These are phyloP conservation scores for Drosophila saltans DNA, from an alignment of 1,140 invertebrate species.

Conservation along the genomic window DNA sequence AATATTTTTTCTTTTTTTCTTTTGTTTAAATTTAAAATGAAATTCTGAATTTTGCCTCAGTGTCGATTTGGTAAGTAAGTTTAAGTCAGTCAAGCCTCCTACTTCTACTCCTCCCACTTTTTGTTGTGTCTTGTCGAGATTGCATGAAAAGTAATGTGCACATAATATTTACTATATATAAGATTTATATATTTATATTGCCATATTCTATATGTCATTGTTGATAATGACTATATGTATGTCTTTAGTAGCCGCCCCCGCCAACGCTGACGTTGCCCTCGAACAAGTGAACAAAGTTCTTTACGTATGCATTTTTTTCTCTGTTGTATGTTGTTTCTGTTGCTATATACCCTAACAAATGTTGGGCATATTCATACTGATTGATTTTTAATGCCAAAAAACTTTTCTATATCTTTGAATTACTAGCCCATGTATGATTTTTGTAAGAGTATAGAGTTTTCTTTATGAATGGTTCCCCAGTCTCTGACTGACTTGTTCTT, in stretches of 20 bases:
- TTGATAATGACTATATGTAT: constrained; percentile 33
- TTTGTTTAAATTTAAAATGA: no score
- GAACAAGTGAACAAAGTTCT: constrained; percentile 17
- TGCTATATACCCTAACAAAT: constrained; percentile 11
- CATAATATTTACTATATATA: constrained; percentile 3
- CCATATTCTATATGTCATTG: constrained; percentile 25
- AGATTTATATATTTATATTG: neutral
- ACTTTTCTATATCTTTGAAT: no score
- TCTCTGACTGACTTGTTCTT: neutral
- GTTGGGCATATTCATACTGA: neutral
- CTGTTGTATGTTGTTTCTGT: neutral
- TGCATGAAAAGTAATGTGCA: constrained; percentile 28
- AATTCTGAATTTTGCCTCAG: no score
- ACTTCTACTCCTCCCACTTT: neutral
- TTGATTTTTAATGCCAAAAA: neutral
- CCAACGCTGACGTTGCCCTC: neutral
- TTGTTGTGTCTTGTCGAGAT: constrained; percentile 21
- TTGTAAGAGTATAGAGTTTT: neutral
- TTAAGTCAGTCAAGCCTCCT: constrained; percentile 3
- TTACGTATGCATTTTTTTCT: neutral
- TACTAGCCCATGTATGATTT: no score
- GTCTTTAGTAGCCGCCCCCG: neutral
- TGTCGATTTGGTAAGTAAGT: neutral
- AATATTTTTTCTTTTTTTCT: no score
- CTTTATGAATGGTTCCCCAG: neutral